phyloP scores from a whole-genome alignment of 2,888 invertebrate genomes.

The Netelia fuscicornis region DNA sequence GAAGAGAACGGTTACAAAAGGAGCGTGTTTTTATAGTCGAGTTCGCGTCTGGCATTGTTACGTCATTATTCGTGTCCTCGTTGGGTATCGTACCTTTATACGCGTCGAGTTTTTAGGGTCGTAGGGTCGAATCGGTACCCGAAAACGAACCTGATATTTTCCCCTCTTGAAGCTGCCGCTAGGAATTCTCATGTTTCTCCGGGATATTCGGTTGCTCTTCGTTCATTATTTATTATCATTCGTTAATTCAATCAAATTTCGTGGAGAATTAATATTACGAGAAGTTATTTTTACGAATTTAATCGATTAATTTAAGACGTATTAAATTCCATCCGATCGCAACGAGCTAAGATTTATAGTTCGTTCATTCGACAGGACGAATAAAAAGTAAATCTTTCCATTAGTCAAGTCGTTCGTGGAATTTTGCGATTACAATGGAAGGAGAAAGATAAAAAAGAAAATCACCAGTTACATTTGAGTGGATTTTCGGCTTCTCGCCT shows the following conservation, averaged over 20 bases:
- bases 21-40: constrained; percentile 79
- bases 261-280: too few relatives aligned
- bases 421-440: not conserved
- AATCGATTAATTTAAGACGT: too few relatives aligned
- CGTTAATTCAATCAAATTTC: too few relatives aligned
- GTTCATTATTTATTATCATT: too few relatives aligned
- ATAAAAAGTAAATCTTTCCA: too few relatives aligned
- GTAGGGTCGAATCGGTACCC: constrained; percentile 40
- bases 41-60: constrained; percentile 82
- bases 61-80: constrained; percentile 82
- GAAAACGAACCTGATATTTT: constrained; percentile 52
- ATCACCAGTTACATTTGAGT: constrained; percentile 44
- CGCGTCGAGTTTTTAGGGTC: constrained; percentile 31
- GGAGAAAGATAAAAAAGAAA: not conserved
- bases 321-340: too few relatives aligned
- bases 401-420: too few relatives aligned
- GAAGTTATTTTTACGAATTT: too few relatives aligned
- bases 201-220: too few relatives aligned
- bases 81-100: constrained; percentile 41
- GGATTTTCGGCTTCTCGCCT: constrained; percentile 49
- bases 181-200: not conserved
- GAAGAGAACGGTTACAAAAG: constrained; percentile 77
- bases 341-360: too few relatives aligned
- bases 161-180: constrained; percentile 11
- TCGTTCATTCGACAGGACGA: too few relatives aligned